phyloP scores from a whole-genome alignment of 2,888 invertebrate genomes.

The Phortica okadai region DNA sequence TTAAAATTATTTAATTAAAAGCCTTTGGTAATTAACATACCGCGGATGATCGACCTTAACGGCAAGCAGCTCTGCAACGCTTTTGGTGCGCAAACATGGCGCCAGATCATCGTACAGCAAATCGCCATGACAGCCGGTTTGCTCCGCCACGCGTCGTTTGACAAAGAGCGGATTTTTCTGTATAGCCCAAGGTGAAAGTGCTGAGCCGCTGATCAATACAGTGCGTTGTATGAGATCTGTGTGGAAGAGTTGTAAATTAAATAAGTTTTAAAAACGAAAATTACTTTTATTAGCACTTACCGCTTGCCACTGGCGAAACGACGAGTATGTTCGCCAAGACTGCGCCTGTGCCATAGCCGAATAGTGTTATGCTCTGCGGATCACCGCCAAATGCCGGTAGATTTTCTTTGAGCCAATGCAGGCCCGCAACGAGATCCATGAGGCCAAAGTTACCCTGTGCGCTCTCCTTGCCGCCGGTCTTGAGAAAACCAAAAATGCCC shows the following conservation, averaged over 20 bases:
- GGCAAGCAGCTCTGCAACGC: constrained; percentile 84
- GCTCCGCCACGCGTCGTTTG: constrained; percentile 88
- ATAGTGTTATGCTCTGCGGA: constrained; percentile 92
- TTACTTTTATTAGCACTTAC: constrained; percentile 77
- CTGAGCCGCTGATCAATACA: constrained; percentile 92
- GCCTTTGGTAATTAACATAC: constrained; percentile 49
- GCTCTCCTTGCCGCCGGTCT: constrained; percentile 91
- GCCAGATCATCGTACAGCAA: constrained; percentile 89
- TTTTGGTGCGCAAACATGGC: constrained; percentile 88
- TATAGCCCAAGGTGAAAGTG: constrained; percentile 93
- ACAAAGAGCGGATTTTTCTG: constrained; percentile 89
- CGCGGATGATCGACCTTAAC: constrained; percentile 87
- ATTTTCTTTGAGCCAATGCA: constrained; percentile 98
- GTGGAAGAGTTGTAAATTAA: constrained; percentile 65
- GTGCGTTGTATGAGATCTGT: constrained; percentile 91
- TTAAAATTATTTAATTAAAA: neutral
- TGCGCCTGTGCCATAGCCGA: constrained; percentile 98
- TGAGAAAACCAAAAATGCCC: constrained; percentile 92
- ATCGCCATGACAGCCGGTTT: constrained; percentile 90
- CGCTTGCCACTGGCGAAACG: constrained; percentile 95
- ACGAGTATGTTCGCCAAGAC: constrained; percentile 97
- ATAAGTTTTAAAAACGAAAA: neutral
- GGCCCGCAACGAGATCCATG: constrained; percentile 94
- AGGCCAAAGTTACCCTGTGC: constrained; percentile 94
- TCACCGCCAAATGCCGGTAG: constrained; percentile 97